Percentiles rank a stretch among this genome's conserved stretches.
phyloP scores from a whole-genome alignment of 2,113 vertebrate genomes.

The Malurus melanocephalus region DNA sequence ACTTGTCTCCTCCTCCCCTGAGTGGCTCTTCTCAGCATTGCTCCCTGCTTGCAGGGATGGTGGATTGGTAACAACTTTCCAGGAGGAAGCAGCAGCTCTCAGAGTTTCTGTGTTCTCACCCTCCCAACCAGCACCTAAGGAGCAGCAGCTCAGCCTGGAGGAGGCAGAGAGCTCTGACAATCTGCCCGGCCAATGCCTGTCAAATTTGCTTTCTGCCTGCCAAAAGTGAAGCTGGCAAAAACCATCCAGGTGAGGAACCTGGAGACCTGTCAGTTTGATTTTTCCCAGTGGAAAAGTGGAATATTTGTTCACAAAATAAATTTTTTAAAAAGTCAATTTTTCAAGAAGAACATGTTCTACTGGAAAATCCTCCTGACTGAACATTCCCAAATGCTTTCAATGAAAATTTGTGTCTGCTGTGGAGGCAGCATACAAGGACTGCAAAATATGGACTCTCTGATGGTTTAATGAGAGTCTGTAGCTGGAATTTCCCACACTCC shows the following conservation, averaged over 20 bases:
- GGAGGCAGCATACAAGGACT: neutral
- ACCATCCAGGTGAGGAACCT: neutral
- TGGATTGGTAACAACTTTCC: neutral
- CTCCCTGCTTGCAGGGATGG: neutral
- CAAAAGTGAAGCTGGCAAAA: neutral
- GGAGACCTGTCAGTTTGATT: slow-evolving; percentile 7
- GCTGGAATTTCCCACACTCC: neutral
- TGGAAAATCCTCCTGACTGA: neutral
- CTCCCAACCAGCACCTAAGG: fast-evolving
- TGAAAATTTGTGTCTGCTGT: neutral
- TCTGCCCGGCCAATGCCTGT: neutral
- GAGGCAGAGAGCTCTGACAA: neutral
- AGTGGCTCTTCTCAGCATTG: neutral
- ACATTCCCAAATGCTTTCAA: neutral
- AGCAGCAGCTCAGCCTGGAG: neutral
- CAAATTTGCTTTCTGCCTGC: neutral
- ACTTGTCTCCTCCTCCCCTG: neutral
- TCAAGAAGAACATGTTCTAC: neutral
- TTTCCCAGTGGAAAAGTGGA: neutral
- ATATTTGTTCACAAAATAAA: slow-evolving; percentile 6
- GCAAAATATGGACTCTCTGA: neutral
- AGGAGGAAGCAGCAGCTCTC: neutral
- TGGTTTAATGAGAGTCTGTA: neutral
- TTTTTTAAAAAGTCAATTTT: neutral
- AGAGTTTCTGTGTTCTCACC: neutral